A percentile compares a stretch with the other conserved stretches of the same genome.
phyloP scores from a whole-genome alignment of 2,113 vertebrate genomes.

The Chaetops frenatus region DNA sequence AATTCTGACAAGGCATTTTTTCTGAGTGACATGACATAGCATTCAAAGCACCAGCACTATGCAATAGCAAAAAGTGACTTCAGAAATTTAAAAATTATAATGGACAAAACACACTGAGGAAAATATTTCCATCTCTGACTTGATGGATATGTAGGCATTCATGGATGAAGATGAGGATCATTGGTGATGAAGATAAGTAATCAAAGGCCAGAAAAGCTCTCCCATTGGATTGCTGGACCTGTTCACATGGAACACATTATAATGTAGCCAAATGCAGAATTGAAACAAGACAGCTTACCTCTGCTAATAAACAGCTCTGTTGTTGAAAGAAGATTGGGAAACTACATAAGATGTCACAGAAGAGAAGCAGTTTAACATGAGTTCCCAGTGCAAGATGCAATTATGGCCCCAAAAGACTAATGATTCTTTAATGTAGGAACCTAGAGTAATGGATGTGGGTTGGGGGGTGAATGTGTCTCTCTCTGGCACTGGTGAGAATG shows the following conservation, averaged over 20 bases:
- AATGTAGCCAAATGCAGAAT: not conserved
- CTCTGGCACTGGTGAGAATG: not conserved
- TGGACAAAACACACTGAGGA: not conserved
- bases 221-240: not conserved
- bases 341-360: not conserved
- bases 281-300: not conserved
- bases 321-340: not conserved
- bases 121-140: not conserved
- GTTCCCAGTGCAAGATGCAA: not conserved
- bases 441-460: not conserved
- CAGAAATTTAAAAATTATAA: not conserved
- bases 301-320: not conserved
- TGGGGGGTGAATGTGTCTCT: not conserved
- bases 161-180: not conserved
- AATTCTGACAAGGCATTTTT: not conserved
- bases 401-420: not conserved
- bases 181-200: not conserved
- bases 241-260: not conserved
- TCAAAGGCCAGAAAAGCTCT: not conserved
- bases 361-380: not conserved
- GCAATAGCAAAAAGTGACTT: not conserved
- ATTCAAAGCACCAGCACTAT: not conserved
- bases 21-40: not conserved
- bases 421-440: not conserved
- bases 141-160: not conserved